Base-by-base conservation (phyloP, 1,140 invertebrate species). In the Ceratosolen solmsi region DNA sequence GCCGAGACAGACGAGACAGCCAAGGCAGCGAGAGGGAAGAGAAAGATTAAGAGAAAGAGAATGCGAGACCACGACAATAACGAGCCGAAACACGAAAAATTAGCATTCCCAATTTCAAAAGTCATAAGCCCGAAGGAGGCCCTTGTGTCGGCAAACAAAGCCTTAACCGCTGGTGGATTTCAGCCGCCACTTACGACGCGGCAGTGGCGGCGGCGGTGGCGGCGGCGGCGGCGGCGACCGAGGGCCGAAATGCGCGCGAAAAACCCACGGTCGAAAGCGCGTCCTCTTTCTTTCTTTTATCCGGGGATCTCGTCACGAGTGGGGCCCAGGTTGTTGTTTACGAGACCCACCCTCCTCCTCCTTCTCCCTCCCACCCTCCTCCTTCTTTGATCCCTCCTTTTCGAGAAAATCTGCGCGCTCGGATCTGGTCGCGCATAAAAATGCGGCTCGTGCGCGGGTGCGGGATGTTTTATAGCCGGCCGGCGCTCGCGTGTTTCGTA, bases 371-470 rank as follows among this genome's bases (percentile, higher is more conserved):
- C 51, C 11, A 54, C 51, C 51, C 20, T 84, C 87, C 86, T 86
- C 88, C 87, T 86, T 87, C 83, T 85, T 89, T 87, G 5, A 38
- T 36, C 27, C 17, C 9, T 51, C 25, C 25, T 49, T 33, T 87
- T 86, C 79, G 86, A 87, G 87, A 90, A 91, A 90, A 90, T 91
- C 90, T 88, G 84, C 86, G 87, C 88, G 87, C 88, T 86, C 85
- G 84, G 87, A 90, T 90, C 90, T 90, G 88, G 83, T 85, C 84
- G 85, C 86, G 84, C 88, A 90, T 90, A 90, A 91, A 90, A 91
- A 91, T 90, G 87, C 89, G 87, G 87, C 88, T 90, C 89, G 89
- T 91, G 89, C 87, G 87, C 88, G 15, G 13, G 30, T 20, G 58
- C 63, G 54, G 70, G n/a, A 70, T 81, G 79, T 81, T 81, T 81